These are phyloP conservation scores for Scyliorhinus canicula DNA, from an alignment of 2,797 vertebrate genomes.

Conservation along the genomic window DNA sequence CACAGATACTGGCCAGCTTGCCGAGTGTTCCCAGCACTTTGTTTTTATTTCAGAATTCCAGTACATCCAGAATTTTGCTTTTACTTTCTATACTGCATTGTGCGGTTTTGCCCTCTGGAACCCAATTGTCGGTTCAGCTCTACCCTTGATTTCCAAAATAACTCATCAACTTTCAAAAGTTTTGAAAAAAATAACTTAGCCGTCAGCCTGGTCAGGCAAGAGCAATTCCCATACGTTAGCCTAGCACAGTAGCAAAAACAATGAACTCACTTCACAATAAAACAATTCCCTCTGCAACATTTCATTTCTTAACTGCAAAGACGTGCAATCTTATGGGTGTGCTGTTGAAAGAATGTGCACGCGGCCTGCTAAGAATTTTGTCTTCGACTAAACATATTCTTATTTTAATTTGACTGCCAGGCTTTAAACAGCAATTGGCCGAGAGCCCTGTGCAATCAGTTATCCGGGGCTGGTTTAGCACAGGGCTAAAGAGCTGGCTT, in stretches of 20 bases:
- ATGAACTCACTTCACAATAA: not conserved
- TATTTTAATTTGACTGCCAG: not conserved
- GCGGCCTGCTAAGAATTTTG: not conserved
- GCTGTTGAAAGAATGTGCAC: not conserved
- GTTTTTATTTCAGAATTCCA: not conserved
- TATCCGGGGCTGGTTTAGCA: too few relatives aligned
- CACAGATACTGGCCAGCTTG: not conserved
- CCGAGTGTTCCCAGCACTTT: not conserved
- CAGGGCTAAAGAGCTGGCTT: too few relatives aligned
- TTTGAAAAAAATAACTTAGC: not conserved
- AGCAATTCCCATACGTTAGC: not conserved
- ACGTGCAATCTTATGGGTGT: not conserved
- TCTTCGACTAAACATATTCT: not conserved
- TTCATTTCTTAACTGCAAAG: not conserved
- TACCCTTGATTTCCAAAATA: not conserved
- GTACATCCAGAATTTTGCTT: not conserved
- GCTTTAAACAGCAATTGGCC: not conserved
- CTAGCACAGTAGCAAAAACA: not conserved
- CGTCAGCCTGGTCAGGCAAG: not conserved
- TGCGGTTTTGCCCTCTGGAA: not conserved
- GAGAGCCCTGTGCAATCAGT: not conserved
- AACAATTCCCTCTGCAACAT: not conserved
- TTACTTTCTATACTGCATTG: not conserved
- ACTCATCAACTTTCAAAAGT: not conserved
- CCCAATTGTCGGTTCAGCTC: too few relatives aligned